A percentile compares a stretch with the other conserved stretches of the same genome.
phyloP scores from a whole-genome alignment of 2,113 vertebrate genomes.

The Bubo blakistoni region DNA sequence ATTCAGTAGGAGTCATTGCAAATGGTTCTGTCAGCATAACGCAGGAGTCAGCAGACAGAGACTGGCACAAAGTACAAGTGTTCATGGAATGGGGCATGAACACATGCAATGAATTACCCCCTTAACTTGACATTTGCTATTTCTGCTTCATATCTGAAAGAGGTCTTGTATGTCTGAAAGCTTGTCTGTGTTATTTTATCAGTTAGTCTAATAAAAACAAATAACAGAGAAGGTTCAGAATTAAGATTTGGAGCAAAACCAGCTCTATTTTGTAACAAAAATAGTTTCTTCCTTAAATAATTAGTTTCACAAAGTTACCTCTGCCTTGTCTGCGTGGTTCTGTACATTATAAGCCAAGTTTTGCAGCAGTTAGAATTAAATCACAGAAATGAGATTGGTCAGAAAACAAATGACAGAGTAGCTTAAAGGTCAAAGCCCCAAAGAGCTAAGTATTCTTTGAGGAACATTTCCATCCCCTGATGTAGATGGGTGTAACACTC shows the following conservation, averaged over 20 bases:
- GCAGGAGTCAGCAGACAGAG: neutral
- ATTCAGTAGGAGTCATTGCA: neutral
- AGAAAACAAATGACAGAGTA: slow-evolving; percentile 9
- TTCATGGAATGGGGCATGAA: neutral
- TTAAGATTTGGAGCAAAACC: neutral
- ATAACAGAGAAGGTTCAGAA: neutral
- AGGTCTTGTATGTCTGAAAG: neutral
- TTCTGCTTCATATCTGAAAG: slow-evolving; percentile 12
- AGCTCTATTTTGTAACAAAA: neutral
- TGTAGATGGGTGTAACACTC: slow-evolving; percentile 29
- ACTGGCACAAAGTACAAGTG: neutral
- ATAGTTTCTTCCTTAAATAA: slow-evolving; percentile 26
- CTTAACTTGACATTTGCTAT: neutral
- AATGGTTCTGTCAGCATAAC: neutral
- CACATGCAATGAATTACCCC: neutral
- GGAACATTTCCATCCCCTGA: slow-evolving; percentile 14
- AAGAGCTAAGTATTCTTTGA: neutral
- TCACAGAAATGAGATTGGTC: neutral
- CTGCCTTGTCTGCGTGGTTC: neutral
- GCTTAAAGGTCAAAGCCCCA: slow-evolving; percentile 15
- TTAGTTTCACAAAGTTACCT: neutral
- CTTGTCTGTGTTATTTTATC: neutral
- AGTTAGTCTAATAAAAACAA: neutral
- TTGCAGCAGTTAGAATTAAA: neutral
- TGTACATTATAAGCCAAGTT: neutral